These are phyloP conservation scores for Clarias laeviceps DNA, from an alignment of 2,797 vertebrate species.

Conservation along the genomic window DNA sequence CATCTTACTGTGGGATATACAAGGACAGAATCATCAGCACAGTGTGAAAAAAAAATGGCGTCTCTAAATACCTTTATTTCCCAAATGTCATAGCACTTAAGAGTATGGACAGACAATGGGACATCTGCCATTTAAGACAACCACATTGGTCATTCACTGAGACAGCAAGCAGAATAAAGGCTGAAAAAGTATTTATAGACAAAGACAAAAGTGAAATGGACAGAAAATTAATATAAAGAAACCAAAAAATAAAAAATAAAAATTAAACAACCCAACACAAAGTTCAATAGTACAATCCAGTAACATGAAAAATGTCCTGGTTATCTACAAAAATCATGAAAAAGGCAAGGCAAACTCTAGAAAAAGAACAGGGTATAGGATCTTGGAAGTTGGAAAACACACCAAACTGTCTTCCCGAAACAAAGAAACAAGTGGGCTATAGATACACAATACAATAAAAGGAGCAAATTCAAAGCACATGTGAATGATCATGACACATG, in stretches of 20 bases:
- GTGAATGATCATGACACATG: too few species aligned
- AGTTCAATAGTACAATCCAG: background rate
- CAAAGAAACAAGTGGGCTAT: too few species aligned
- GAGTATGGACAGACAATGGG: slow-evolving; percentile 21
- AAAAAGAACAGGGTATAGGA: too few species aligned
- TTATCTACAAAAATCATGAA: background rate
- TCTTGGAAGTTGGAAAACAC: too few species aligned
- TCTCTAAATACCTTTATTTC: slow-evolving; percentile 43
- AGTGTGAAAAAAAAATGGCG: slow-evolving; percentile 43
- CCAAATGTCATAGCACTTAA: slow-evolving; percentile 55
- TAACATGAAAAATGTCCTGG: background rate
- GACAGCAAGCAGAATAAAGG: background rate
- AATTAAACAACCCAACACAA: background rate
- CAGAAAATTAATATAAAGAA: slow-evolving; percentile 24
- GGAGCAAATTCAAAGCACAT: too few species aligned
- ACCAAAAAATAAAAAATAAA: background rate
- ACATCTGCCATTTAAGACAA: slow-evolving; percentile 36
- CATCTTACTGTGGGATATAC: background rate
- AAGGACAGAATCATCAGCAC: slow-evolving; percentile 1
- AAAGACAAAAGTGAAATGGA: background rate
- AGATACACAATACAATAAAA: too few species aligned
- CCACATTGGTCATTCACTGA: slow-evolving; percentile 28
- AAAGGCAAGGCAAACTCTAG: background rate
- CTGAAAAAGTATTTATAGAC: background rate
- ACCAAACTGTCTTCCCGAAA: too few species aligned